These are phyloP conservation scores for Sebastes trivittatus DNA, from an alignment of 2,797 vertebrate species.

Conservation along the genomic window DNA sequence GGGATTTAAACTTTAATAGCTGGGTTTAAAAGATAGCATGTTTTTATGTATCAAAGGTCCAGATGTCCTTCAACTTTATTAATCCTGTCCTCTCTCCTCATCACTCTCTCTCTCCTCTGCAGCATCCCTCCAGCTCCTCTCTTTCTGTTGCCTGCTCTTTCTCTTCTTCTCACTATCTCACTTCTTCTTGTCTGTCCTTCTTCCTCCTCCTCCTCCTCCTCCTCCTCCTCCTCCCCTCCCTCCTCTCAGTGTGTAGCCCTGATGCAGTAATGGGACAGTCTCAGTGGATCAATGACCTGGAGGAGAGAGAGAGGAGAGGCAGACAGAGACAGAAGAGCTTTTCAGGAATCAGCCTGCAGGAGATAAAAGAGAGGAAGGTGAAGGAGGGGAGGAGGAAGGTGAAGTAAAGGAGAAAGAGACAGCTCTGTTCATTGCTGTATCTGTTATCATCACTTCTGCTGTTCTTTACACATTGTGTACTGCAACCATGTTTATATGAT, in stretches of 20 bases:
- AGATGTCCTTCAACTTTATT: neutral
- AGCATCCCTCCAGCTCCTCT: neutral
- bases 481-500: neutral
- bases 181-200: neutral
- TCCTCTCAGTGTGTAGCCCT: slow-evolving; percentile 7
- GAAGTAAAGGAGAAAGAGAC: neutral
- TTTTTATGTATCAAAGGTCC: neutral
- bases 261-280: slow-evolving; percentile 40
- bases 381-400: neutral
- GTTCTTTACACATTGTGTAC: neutral
- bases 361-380: slow-evolving; percentile 3
- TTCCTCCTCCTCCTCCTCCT: neutral
- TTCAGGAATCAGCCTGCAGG: slow-evolving; percentile 17
- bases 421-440: neutral
- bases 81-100: neutral
- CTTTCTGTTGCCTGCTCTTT: neutral
- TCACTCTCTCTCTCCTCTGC: neutral
- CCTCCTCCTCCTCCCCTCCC: too few relatives aligned
- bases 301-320: slow-evolving; percentile 8
- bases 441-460: neutral
- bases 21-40: neutral
- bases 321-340: slow-evolving; percentile 20
- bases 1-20: neutral
- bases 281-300: slow-evolving; percentile 38
- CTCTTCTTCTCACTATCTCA: neutral